Conservation (phyloP, 2,797 vertebrate genomes). For the Choloepus didactylus region DNA sequence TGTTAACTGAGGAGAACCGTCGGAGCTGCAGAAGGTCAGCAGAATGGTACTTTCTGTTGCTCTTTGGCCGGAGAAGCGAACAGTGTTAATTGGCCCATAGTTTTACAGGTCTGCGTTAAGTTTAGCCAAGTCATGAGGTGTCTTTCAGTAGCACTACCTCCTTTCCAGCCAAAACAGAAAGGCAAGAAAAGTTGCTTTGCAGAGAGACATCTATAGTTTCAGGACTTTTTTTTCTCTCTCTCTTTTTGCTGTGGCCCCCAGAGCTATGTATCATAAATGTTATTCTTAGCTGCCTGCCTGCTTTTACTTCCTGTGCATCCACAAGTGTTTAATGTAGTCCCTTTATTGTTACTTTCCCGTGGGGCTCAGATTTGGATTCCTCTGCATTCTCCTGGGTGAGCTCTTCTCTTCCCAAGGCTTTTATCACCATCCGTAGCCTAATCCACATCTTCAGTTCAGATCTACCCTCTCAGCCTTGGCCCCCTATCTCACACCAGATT, state of each 20-base stretch:
- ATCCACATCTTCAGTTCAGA: background rate
- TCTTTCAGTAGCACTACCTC: background rate
- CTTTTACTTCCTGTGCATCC: background rate
- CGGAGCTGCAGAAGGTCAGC: background rate
- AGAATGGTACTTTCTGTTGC: background rate
- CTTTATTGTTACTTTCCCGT: background rate
- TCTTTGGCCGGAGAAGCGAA: background rate
- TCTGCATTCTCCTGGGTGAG: background rate
- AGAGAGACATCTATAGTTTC: background rate
- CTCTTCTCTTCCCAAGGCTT: background rate
- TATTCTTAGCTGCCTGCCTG: background rate
- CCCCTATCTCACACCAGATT: background rate
- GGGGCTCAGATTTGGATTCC: background rate
- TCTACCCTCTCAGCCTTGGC: background rate
- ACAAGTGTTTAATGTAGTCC: background rate
- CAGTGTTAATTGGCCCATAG: background rate
- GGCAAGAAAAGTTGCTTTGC: background rate
- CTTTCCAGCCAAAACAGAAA: background rate
- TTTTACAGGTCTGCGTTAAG: slow-evolving; percentile 4
- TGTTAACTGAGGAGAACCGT: background rate
- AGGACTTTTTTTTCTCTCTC: background rate
- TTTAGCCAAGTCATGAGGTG: background rate
- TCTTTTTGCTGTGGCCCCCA: background rate
- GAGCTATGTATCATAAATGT: background rate
- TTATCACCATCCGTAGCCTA: background rate